These are phyloP conservation scores for Prionailurus bengalensis DNA, from an alignment of 2,113 vertebrate species.

Conservation along the genomic window DNA sequence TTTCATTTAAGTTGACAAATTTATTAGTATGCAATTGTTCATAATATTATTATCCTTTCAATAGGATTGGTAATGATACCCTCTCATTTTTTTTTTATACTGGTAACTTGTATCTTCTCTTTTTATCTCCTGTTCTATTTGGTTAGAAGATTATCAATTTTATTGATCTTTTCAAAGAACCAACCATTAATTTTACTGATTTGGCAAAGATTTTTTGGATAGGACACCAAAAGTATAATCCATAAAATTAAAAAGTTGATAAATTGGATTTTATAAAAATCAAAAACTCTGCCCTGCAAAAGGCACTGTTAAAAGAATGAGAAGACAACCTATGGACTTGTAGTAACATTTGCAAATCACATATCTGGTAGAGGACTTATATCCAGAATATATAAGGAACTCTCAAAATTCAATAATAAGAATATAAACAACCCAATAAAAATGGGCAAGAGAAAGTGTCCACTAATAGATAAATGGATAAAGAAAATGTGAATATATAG, in stretches of 20 bases:
- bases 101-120: neutral
- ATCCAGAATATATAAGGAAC: neutral
- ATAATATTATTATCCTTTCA: neutral
- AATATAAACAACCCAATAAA: neutral
- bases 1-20: neutral
- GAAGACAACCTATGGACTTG: neutral
- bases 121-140: neutral
- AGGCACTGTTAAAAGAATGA: neutral
- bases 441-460: neutral
- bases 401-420: neutral
- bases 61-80: neutral
- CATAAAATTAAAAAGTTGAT: neutral
- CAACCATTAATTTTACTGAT: neutral
- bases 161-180: neutral
- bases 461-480: neutral
- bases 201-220: neutral
- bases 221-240: neutral
- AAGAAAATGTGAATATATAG: neutral
- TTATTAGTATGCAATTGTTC: neutral
- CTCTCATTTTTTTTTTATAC: neutral
- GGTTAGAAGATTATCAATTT: neutral
- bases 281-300: neutral
- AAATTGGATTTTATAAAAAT: neutral
- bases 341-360: neutral
- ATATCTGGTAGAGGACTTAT: neutral